These are phyloP conservation scores for Simalia tracyae DNA, from an alignment of 2,797 vertebrate species.

Conservation along the genomic window DNA sequence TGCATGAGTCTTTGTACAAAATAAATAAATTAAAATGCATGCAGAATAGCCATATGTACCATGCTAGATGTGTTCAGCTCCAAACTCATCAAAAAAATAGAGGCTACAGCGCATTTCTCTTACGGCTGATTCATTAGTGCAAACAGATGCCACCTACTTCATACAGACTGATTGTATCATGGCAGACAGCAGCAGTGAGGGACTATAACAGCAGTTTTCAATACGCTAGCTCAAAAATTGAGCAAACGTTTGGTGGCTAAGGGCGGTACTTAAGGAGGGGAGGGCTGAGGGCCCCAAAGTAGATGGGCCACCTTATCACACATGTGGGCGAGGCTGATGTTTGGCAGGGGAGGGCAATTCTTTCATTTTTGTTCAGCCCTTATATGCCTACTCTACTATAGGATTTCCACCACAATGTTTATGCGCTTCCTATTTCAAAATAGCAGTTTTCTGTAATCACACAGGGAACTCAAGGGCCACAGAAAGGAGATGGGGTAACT, in stretches of 20 bases:
- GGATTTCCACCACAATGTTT: not conserved
- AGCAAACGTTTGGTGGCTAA: not conserved
- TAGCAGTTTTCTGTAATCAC: not conserved
- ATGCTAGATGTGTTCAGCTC: constrained; percentile 51
- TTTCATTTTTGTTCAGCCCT: not conserved
- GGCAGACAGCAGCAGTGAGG: not conserved
- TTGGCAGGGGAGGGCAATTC: not conserved
- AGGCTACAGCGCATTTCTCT: not conserved
- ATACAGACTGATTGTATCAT: not conserved
- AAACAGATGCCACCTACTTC: not conserved
- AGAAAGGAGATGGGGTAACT: not conserved
- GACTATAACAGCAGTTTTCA: not conserved
- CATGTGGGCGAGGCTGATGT: not conserved
- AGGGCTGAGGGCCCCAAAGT: not conserved
- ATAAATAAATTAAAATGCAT: constrained; percentile 61
- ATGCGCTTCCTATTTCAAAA: not conserved
- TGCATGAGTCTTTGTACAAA: constrained; percentile 68
- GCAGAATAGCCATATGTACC: constrained; percentile 46
- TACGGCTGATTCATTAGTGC: not conserved
- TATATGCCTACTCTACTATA: not conserved
- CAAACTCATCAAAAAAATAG: constrained; percentile 32
- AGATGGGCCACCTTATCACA: not conserved
- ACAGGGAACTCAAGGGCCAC: not conserved
- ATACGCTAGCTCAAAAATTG: not conserved
- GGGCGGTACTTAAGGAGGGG: not conserved